Percentiles rank a stretch among this genome's conserved stretches.
Evolutionary conservation across 2,113 vertebrate species (phyloP).

Genomic region (Heptranchias perlo): DNA sequence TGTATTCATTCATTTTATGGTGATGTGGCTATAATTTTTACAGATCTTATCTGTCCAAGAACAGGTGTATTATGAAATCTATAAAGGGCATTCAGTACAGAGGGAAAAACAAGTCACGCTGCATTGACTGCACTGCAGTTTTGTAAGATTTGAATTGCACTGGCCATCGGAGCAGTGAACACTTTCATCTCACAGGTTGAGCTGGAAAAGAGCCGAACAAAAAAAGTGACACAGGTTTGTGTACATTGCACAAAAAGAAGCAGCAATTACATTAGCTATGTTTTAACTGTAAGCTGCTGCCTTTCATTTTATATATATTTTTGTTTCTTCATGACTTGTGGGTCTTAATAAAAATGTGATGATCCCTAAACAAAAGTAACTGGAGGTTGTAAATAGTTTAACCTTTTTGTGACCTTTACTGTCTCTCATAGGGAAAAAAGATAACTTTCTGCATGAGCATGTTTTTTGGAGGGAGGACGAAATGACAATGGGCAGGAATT

Average conservation of each 20-base stretch:
- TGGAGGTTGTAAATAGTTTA: background rate
- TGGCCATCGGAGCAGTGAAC: background rate
- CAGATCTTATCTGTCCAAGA: background rate
- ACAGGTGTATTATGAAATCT: background rate
- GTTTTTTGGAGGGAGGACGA: background rate
- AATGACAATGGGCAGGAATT: background rate
- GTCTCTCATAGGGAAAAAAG: background rate
- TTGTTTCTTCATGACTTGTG: background rate
- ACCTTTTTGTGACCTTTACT: background rate
- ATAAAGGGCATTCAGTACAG: background rate
- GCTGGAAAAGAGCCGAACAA: background rate
- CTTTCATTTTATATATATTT: background rate
- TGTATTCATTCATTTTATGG: background rate
- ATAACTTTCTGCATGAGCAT: background rate
- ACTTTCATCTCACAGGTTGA: background rate
- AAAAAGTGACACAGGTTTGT: background rate
- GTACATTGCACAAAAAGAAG: background rate
- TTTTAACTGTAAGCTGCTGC: background rate
- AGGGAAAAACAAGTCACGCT: background rate
- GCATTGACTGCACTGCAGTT: too few relatives aligned
- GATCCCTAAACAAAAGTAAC: background rate
- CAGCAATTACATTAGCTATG: background rate
- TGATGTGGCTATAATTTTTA: background rate
- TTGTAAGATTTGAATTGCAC: background rate
- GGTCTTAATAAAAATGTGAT: background rate